These are phyloP conservation scores for Anhinga rufa DNA, from an alignment of 2,113 vertebrate species.

Conservation along the genomic window DNA sequence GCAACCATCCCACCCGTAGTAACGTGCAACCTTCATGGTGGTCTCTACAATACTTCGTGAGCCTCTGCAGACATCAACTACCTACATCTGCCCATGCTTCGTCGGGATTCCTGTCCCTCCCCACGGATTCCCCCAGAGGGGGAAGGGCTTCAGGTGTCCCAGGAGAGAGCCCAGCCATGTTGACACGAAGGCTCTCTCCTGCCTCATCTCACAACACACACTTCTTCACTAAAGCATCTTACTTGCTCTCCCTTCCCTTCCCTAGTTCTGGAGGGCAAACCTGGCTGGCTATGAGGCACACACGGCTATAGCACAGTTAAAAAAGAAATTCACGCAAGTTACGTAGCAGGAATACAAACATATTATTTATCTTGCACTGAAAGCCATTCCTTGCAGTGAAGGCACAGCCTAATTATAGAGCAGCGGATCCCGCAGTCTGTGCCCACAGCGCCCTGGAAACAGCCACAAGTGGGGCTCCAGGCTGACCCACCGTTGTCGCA, in stretches of 20 bases:
- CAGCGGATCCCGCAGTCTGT: neutral
- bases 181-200: neutral
- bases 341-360: neutral
- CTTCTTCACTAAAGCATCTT: neutral
- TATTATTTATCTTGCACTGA: neutral
- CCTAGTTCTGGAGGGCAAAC: neutral
- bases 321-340: neutral
- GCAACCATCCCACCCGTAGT: no score
- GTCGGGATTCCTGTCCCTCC: no score
- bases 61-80: neutral
- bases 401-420: constrained; percentile 23
- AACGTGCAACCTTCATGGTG: neutral
- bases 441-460: neutral
- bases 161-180: neutral
- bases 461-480: neutral
- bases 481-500: neutral
- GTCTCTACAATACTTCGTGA: fast-evolving
- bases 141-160: neutral
- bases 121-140: neutral
- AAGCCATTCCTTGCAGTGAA: neutral
- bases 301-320: neutral
- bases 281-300: neutral
- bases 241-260: neutral
- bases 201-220: neutral
- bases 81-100: neutral